Evolutionary conservation across 2,113 vertebrate species (phyloP).

Genomic region (Hyperopisus bebe): DNA sequence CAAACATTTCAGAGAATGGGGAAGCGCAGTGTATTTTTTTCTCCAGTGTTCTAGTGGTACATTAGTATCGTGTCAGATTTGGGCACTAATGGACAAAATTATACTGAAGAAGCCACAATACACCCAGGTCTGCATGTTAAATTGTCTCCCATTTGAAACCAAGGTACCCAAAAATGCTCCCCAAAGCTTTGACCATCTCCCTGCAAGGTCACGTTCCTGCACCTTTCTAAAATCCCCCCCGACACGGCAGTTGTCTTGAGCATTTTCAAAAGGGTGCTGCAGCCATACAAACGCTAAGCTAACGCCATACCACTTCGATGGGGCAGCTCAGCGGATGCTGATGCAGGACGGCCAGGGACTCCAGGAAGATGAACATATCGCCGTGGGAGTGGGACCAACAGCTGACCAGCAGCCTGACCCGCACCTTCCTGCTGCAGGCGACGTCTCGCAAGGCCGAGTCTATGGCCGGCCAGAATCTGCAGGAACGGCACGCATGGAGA

Average conservation of each 20-base stretch:
- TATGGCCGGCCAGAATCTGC: slow-evolving; percentile 69
- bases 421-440: slow-evolving; percentile 55
- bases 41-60: background rate
- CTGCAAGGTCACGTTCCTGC: background rate
- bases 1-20: background rate
- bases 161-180: background rate
- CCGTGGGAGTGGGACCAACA: slow-evolving; percentile 64
- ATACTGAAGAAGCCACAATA: background rate
- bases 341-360: slow-evolving; percentile 60
- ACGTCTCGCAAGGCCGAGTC: slow-evolving; percentile 58
- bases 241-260: background rate
- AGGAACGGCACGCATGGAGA: background rate
- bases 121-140: background rate
- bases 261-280: background rate
- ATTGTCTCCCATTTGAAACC: background rate
- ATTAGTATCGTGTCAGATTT: background rate
- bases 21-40: background rate
- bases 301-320: slow-evolving; percentile 55
- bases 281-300: background rate
- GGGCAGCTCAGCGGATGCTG: slow-evolving; percentile 49
- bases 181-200: background rate
- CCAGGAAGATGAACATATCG: slow-evolving; percentile 67
- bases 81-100: background rate
- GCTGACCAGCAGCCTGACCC: slow-evolving; percentile 66
- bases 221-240: background rate